These are phyloP conservation scores for Tetramorium parvispinum DNA, from an alignment of 1,140 invertebrate genomes.

Conservation along the genomic window DNA sequence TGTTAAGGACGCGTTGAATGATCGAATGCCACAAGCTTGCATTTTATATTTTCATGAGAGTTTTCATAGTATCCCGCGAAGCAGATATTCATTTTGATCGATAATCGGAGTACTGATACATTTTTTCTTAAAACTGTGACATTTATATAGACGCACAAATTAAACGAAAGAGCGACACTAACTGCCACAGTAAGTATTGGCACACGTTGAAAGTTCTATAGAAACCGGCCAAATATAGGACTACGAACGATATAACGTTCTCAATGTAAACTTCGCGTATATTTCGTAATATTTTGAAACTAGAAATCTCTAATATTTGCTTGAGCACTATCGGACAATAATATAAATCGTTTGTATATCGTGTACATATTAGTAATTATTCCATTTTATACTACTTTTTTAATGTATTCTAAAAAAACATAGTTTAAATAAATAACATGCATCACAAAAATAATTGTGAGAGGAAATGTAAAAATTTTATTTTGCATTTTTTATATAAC, in stretches of 20 bases:
- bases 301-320: neutral
- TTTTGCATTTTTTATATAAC: neutral
- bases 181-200: neutral
- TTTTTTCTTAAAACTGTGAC: neutral
- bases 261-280: neutral
- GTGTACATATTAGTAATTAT: conserved; percentile 7
- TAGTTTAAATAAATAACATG: neutral
- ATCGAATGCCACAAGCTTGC: conserved; percentile 4
- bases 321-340: neutral
- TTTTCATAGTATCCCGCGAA: neutral
- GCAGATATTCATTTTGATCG: neutral
- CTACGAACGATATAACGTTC: neutral
- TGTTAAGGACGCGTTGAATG: conserved; percentile 20
- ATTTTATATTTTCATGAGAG: neutral
- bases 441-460: neutral
- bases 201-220: neutral
- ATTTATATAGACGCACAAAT: neutral
- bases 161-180: neutral
- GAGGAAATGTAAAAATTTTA: neutral
- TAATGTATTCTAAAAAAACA: neutral
- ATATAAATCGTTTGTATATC: neutral
- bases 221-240: neutral
- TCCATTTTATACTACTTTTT: neutral
- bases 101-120: neutral
- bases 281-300: conserved; percentile 13